Evolutionary conservation across 2,888 invertebrate genomes (phyloP).

Genomic region (Selenia dentaria): DNA sequence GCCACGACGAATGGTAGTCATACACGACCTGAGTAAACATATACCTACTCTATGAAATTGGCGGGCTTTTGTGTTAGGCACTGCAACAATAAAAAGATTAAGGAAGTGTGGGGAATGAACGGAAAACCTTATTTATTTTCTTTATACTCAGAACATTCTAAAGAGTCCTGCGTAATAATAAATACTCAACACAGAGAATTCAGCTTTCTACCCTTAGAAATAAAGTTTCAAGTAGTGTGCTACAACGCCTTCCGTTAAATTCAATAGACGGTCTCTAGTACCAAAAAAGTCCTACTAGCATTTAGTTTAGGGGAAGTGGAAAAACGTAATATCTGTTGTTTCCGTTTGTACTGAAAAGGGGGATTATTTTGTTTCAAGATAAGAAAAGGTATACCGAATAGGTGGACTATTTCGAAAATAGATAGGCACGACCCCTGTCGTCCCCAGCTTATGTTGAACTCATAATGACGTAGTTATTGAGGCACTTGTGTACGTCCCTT

Average conservation of each 20-base stretch:
- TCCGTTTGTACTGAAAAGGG: slow-evolving; percentile 21
- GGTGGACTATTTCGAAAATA: slow-evolving; percentile 30
- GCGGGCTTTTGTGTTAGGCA: slow-evolving; percentile 4
- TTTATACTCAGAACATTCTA: slow-evolving; percentile 19
- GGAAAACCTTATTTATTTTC: slow-evolving; percentile 25
- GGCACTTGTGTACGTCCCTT: slow-evolving; percentile 28
- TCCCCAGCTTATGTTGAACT: slow-evolving; percentile 29
- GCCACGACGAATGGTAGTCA: too few species aligned
- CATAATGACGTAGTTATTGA: slow-evolving; percentile 32
- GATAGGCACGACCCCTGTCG: slow-evolving; percentile 32
- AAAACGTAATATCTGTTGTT: slow-evolving; percentile 25
- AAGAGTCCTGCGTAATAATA: slow-evolving; percentile 17
- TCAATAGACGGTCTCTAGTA: slow-evolving; percentile 22
- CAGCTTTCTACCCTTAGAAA: slow-evolving; percentile 1
- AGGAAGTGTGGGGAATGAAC: slow-evolving; percentile 19
- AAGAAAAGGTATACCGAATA: slow-evolving; percentile 28
- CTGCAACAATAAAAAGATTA: slow-evolving; percentile 9
- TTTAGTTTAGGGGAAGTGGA: slow-evolving; percentile 25
- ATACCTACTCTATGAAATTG: slow-evolving; percentile 2
- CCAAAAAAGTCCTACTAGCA: slow-evolving; percentile 22
- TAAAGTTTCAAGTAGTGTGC: slow-evolving; percentile 13
- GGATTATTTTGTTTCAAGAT: slow-evolving; percentile 27
- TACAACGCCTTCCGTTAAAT: slow-evolving; percentile 15
- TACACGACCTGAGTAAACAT: too few species aligned
- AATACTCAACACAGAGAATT: slow-evolving; percentile 1